These are phyloP conservation scores for Andrena cerasifolii DNA, from an alignment of 1,140 invertebrate species.

Conservation along the genomic window DNA sequence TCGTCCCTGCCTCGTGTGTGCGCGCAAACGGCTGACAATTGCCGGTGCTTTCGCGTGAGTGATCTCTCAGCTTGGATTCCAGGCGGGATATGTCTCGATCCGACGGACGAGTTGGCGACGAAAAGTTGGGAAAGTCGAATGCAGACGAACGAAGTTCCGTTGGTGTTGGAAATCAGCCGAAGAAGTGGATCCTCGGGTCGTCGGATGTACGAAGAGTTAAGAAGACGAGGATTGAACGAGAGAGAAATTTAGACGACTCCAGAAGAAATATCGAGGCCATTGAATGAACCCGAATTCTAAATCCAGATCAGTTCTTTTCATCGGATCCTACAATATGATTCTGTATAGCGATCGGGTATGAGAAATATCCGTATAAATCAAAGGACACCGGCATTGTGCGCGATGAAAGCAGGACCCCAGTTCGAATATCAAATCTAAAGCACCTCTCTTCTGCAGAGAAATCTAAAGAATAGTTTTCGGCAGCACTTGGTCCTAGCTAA, in stretches of 20 bases:
- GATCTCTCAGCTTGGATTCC: not conserved
- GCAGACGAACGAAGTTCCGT: too few species aligned
- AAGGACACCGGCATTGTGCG: not conserved
- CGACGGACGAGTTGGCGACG: too few species aligned
- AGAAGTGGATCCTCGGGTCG: too few species aligned
- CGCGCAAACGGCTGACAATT: slow-evolving; percentile 31
- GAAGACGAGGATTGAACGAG: too few species aligned
- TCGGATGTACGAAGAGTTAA: too few species aligned
- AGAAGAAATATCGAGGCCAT: not conserved
- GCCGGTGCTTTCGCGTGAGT: not conserved
- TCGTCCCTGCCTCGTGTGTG: not conserved
- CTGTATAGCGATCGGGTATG: not conserved
- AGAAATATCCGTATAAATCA: not conserved
- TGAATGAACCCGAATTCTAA: not conserved
- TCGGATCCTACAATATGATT: not conserved
- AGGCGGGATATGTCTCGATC: too few species aligned
- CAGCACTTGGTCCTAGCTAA: too few species aligned
- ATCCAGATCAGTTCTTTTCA: not conserved
- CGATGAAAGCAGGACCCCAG: not conserved
- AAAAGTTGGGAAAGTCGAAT: too few species aligned
- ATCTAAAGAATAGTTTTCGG: too few species aligned
- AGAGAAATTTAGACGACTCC: too few species aligned
- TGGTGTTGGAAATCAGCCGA: too few species aligned
- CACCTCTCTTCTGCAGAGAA: too few species aligned
- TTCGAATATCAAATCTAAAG: not conserved